Evolutionary conservation across 1,140 invertebrate species (phyloP), one percentile per base, ranked within the genome.

Genomic region (Anastatus disparis): DNA sequence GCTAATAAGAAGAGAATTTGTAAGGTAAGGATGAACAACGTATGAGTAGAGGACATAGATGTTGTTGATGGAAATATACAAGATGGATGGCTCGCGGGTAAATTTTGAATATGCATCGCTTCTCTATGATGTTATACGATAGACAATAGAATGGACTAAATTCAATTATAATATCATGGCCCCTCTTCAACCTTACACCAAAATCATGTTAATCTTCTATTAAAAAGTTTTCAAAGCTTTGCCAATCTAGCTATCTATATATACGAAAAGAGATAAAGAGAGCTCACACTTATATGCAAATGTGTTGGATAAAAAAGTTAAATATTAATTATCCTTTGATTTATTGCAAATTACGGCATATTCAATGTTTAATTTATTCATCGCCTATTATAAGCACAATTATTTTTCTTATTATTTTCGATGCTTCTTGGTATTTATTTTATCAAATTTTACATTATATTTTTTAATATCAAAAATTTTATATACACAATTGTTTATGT

Each of bases 31-130:
- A n/a, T n/a, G n/a, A n/a, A n/a, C n/a, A n/a, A n/a, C n/a, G n/a
- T n/a, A n/a, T n/a, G n/a, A n/a, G n/a, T n/a, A n/a, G n/a, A n/a
- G n/a, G n/a, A n/a, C n/a, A n/a, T n/a, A n/a, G n/a, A n/a, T n/a
- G n/a, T n/a, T n/a, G n/a, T n/a, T n/a, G n/a, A n/a, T n/a, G n/a
- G n/a, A n/a, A n/a, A n/a, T n/a, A n/a, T n/a, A n/a, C n/a, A n/a
- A 77, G 73, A 74, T 75, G 77, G 74, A 76, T 76, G 71, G 81
- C 81, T 82, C 77, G 83, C 81, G 84, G 83, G 81, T 78, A 78
- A 78, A 83, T 84, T 85, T 85, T 85, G 82, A 86, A 85, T 86
- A 85, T 84, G 82, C 84, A 85, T 85, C 82, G 79, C 82, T 80
- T 81, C 74, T 76, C 75, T 61, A 65, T 53, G 73, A 63, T 66